Percentiles rank a stretch among this genome's conserved stretches.
These are phyloP conservation scores for Pontoporia blainvillei DNA, from an alignment of 2,113 vertebrate genomes.

Conservation along the genomic window DNA sequence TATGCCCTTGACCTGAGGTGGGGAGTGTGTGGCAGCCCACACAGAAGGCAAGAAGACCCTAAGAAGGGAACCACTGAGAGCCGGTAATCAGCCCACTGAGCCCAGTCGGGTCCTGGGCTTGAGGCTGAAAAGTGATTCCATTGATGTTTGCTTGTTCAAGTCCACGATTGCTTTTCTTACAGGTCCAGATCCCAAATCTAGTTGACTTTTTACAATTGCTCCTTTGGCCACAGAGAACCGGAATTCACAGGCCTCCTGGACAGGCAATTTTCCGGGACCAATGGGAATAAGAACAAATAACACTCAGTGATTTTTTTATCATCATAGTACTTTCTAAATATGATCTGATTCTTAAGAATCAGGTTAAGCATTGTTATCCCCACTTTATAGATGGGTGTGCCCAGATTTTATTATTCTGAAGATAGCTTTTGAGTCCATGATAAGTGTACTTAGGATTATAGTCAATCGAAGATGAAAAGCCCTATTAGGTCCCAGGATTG, in stretches of 20 bases:
- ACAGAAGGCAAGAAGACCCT: not conserved
- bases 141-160: not conserved
- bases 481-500: not conserved
- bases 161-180: not conserved
- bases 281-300: not conserved
- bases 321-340: conserved; percentile 28
- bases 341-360: conserved; percentile 34
- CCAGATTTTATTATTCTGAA: not conserved
- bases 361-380: not conserved
- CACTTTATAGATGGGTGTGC: not conserved
- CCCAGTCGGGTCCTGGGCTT: not conserved
- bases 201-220: not conserved
- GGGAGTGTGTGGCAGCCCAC: not conserved
- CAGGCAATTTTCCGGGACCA: not conserved
- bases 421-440: not conserved
- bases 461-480: conserved; percentile 41
- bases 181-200: not conserved
- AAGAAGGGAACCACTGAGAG: not conserved
- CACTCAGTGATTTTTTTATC: not conserved
- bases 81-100: too few relatives aligned
- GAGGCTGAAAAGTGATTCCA: not conserved
- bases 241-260: not conserved
- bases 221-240: not conserved
- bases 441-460: conserved; percentile 30
- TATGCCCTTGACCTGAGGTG: not conserved